Evolutionary conservation across 2,797 vertebrate genomes (phyloP).

Genomic region (Myoxocephalus aenaeus): DNA sequence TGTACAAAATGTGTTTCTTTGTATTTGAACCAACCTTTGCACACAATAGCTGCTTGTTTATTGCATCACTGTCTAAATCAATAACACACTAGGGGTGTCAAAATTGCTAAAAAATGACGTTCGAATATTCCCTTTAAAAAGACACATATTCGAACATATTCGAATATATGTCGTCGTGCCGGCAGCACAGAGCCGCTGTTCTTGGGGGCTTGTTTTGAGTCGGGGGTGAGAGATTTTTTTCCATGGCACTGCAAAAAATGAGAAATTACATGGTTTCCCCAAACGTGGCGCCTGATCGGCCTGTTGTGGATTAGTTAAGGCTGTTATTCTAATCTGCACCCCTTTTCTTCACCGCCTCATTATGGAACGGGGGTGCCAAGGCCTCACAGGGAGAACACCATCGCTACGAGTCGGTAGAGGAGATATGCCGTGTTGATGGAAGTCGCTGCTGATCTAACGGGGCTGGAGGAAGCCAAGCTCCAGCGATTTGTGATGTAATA

Average conservation of each 20-base stretch:
- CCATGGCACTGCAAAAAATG: conserved; percentile 59
- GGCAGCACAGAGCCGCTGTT: conserved; percentile 68
- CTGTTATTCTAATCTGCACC: conserved; percentile 82
- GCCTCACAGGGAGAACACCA: conserved; percentile 64
- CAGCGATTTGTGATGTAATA: conserved; percentile 58
- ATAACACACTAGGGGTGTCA: too few species aligned
- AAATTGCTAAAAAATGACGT: too few species aligned
- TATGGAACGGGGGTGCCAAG: conserved; percentile 73
- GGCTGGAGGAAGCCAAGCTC: conserved; percentile 44
- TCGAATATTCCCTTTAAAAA: too few species aligned
- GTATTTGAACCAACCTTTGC: background rate
- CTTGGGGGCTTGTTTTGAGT: conserved; percentile 71
- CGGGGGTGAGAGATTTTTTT: conserved; percentile 60
- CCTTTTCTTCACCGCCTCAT: conserved; percentile 76
- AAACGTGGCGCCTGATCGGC: conserved; percentile 70
- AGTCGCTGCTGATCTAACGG: conserved; percentile 52
- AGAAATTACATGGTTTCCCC: conserved; percentile 76
- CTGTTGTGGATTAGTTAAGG: conserved; percentile 81
- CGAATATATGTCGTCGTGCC: too few species aligned
- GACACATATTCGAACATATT: too few species aligned
- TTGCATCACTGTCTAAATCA: background rate
- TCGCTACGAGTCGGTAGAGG: conserved; percentile 42
- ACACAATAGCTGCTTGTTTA: background rate
- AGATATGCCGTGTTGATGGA: conserved; percentile 52
- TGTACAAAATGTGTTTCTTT: background rate